Evolutionary conservation across 2,113 vertebrate species (phyloP).

Genomic region (Sula dactylatra): DNA sequence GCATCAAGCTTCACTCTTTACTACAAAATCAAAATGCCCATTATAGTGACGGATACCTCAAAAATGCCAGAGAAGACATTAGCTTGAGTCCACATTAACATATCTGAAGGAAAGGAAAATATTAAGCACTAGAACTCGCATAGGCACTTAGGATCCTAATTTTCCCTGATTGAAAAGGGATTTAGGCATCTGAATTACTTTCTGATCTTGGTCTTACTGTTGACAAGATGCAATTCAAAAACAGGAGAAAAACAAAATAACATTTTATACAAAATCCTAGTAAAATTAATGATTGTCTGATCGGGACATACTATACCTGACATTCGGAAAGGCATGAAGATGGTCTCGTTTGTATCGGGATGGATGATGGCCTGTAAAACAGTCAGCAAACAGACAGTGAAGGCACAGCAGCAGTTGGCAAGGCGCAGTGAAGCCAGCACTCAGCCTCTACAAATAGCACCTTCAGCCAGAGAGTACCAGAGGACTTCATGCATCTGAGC

Average conservation of each 20-base stretch:
- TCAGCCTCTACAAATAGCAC: not conserved
- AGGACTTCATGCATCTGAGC: accelerated
- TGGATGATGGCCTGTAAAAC: conserved; percentile 89
- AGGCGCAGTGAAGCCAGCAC: not conserved
- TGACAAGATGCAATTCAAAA: not conserved
- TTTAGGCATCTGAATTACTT: not conserved
- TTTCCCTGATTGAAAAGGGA: not conserved
- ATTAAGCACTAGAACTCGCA: not conserved
- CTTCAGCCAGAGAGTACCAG: accelerated
- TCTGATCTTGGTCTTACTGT: no score
- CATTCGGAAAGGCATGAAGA: conserved; percentile 97
- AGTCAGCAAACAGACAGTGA: not conserved
- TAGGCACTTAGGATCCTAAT: not conserved
- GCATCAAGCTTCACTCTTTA: not conserved
- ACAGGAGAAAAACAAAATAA: accelerated
- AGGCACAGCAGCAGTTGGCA: not conserved
- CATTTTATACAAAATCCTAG: accelerated
- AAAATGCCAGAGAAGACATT: not conserved
- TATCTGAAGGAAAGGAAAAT: not conserved
- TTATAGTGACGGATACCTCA: not conserved
- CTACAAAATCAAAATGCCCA: not conserved
- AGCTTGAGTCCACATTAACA: not conserved
- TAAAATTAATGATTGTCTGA: accelerated
- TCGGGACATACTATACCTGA: conserved; percentile 79
- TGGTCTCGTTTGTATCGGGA: conserved; percentile 92